A percentile compares a stretch with the other conserved stretches of the same genome.
Evolutionary conservation across 2,797 vertebrate genomes (phyloP).

Genomic region (Todus mexicanus): DNA sequence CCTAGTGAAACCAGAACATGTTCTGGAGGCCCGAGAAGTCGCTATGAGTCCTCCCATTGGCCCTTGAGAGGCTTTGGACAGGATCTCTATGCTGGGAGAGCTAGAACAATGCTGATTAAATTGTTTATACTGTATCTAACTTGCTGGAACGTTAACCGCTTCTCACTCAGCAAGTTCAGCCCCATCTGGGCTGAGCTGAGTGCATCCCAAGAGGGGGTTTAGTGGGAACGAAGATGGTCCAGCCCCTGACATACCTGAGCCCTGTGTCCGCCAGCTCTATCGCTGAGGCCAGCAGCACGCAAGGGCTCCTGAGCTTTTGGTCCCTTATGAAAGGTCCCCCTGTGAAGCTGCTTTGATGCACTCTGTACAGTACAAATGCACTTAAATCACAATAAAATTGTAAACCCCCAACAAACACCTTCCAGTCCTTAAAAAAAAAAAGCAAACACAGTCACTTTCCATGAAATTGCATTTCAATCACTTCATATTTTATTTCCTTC

Average conservation of each 20-base stretch:
- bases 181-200: background rate
- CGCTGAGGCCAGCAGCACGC: background rate
- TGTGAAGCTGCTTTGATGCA: background rate
- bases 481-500: constrained; percentile 12
- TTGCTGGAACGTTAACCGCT: background rate
- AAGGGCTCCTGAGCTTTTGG: background rate
- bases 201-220: background rate
- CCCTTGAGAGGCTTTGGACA: background rate
- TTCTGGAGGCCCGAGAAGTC: background rate
- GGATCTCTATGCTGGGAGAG: background rate
- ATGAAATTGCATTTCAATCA: background rate
- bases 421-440: background rate
- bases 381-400: background rate
- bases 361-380: background rate
- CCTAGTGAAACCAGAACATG: background rate
- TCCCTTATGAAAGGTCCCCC: background rate
- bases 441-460: background rate
- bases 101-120: background rate
- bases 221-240: background rate
- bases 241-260: background rate
- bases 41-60: background rate
- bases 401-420: background rate
- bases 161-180: background rate
- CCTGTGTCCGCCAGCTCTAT: background rate
- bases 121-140: background rate